A percentile compares a stretch with the other conserved stretches of the same genome.
Conservation (phyloP, 2,797 vertebrate genomes). For the Tolypeutes matacus region DNA sequence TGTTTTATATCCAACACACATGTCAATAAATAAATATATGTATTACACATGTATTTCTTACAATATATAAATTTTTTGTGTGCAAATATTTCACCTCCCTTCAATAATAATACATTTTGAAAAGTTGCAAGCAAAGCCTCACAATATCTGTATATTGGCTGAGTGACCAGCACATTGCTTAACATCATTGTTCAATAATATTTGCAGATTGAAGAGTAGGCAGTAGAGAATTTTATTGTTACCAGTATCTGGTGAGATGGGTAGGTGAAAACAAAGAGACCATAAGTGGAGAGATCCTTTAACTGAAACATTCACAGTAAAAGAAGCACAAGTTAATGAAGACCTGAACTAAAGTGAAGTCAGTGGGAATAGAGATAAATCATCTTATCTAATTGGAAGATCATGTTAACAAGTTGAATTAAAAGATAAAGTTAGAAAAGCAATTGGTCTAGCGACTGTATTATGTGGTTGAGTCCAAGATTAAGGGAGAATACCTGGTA, state of each 20-base stretch:
- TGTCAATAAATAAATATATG: no score
- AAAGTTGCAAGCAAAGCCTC: not conserved
- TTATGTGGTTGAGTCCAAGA: not conserved
- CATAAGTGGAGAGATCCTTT: not conserved
- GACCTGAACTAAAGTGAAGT: not conserved
- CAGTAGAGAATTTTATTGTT: not conserved
- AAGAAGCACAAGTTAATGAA: not conserved
- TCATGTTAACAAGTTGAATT: slow-evolving; percentile 21
- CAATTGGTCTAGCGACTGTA: not conserved
- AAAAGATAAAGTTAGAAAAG: not conserved
- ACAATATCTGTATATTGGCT: not conserved
- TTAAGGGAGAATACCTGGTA: not conserved
- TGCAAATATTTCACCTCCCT: not conserved
- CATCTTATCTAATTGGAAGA: no score
- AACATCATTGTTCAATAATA: not conserved
- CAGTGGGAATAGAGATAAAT: not conserved
- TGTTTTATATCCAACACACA: fast-evolving
- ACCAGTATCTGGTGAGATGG: not conserved
- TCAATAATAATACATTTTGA: not conserved
- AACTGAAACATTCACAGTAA: not conserved
- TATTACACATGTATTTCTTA: not conserved
- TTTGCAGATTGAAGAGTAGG: not conserved
- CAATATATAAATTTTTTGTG: not conserved
- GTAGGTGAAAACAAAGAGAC: not conserved
- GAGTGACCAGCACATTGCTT: not conserved